Evolutionary conservation across 30 jellyfish, hydroid and myxozoan species (phyloP).

Genomic region (Turritopsis dohrnii): DNA sequence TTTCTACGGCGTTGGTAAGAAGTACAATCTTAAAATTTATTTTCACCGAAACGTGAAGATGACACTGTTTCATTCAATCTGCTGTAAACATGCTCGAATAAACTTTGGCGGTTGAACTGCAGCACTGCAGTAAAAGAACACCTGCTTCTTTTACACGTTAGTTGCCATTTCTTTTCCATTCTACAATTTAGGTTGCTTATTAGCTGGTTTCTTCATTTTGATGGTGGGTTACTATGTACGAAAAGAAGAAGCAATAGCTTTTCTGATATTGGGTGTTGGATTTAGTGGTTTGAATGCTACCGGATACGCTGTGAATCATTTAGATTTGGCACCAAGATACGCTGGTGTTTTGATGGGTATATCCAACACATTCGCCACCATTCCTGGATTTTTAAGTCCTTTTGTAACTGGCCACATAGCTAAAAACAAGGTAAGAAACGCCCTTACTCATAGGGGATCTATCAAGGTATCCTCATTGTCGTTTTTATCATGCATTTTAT

Average conservation of each 20-base stretch:
- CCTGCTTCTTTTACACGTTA: too few relatives aligned
- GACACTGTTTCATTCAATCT: too few relatives aligned
- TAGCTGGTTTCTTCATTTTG: constrained; percentile 81
- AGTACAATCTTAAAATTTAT: too few relatives aligned
- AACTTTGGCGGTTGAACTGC: too few relatives aligned
- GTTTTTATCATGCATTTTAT: too few relatives aligned
- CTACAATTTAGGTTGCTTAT: constrained; percentile 47
- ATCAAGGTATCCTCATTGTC: too few relatives aligned
- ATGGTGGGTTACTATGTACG: constrained; percentile 78
- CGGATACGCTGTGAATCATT: constrained; percentile 89
- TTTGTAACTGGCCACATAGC: constrained; percentile 78
- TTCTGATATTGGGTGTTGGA: constrained; percentile 82
- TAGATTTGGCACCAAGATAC: constrained; percentile 86
- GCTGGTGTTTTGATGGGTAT: constrained; percentile 88
- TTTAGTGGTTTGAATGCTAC: constrained; percentile 91
- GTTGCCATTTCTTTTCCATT: not conserved
- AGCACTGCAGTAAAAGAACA: too few relatives aligned
- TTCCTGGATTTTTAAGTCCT: constrained; percentile 90
- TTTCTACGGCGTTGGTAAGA: constrained; percentile 83
- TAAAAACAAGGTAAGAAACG: constrained; percentile 57
- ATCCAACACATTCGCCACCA: constrained; percentile 87
- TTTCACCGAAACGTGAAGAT: too few relatives aligned
- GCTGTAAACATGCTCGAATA: too few relatives aligned
- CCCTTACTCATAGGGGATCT: too few relatives aligned
- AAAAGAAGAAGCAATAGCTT: constrained; percentile 80